phyloP scores from a whole-genome alignment of 64 coral and sea anemone species.

The Dendronephthya gigantea region DNA sequence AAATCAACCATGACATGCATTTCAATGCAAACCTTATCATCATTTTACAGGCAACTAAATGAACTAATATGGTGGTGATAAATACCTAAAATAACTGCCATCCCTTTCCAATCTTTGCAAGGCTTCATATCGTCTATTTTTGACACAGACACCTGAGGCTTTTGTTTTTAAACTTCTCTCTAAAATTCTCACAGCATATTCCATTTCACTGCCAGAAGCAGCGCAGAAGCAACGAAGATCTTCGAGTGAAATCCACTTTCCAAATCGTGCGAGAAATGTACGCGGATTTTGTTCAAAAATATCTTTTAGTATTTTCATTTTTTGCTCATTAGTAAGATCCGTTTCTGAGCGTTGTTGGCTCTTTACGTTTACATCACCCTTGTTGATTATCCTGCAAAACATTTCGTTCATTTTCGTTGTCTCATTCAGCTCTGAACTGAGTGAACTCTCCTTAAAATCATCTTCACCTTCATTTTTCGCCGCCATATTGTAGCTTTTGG shows the following conservation, averaged over 20 bases:
- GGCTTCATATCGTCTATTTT: conserved; percentile 71
- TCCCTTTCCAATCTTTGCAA: conserved; percentile 53
- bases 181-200: conserved; percentile 46
- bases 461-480: neutral
- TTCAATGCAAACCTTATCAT: too few relatives aligned
- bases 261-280: conserved; percentile 74
- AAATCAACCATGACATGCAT: too few relatives aligned
- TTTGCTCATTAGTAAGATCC: conserved; percentile 60
- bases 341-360: conserved; percentile 65
- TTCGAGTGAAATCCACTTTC: conserved; percentile 40
- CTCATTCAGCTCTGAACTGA: neutral
- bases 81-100: conserved; percentile 31
- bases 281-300: conserved; percentile 51
- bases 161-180: conserved; percentile 50
- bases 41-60: too few relatives aligned
- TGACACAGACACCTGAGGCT: conserved; percentile 41
- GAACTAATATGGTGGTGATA: too few relatives aligned
- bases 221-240: conserved; percentile 57
- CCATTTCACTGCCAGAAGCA: conserved; percentile 54
- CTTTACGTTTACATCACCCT: conserved; percentile 45
- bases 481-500: neutral
- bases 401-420: neutral
- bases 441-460: too few relatives aligned
- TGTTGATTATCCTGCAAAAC: neutral
- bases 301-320: conserved; percentile 48